Conservation (phyloP, 2,888 invertebrate genomes). For the Frankliniella fusca region DNA sequence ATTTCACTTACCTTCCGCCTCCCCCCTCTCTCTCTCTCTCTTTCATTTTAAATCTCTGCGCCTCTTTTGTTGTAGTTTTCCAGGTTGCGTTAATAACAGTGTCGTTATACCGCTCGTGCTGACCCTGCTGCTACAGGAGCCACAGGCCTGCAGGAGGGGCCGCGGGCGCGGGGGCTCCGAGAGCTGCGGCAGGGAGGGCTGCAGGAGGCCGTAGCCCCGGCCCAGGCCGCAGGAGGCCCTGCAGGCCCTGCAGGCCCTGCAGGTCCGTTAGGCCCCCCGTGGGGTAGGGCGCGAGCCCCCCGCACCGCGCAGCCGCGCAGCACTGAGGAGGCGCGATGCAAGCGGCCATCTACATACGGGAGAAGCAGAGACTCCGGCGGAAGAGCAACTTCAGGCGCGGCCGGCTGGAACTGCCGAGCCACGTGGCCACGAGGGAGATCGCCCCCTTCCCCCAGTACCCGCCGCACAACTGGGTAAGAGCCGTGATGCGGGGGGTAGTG, state of each 20-base stretch:
- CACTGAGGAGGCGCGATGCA: conserved; percentile 62
- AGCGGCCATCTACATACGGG: conserved; percentile 88
- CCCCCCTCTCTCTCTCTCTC: neutral
- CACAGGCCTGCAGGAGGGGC: too few species aligned
- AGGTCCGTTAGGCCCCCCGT: too few species aligned
- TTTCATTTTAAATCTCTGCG: neutral
- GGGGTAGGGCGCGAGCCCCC: neutral
- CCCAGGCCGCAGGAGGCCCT: neutral
- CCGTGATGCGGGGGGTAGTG: neutral
- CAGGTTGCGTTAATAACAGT: neutral
- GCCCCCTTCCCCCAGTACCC: conserved; percentile 85
- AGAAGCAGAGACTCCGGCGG: conserved; percentile 80
- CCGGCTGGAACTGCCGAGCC: conserved; percentile 70
- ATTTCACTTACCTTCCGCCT: neutral
- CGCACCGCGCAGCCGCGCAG: neutral
- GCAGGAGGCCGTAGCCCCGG: neutral
- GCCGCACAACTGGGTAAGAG: conserved; percentile 64
- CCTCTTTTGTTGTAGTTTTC: conserved; percentile 13
- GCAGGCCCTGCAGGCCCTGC: too few species aligned
- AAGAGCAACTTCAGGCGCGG: conserved; percentile 67
- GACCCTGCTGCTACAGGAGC: neutral
- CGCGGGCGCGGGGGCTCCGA: neutral
- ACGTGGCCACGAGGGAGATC: conserved; percentile 81
- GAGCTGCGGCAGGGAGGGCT: neutral
- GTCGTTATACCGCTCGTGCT: neutral